Conservation (phyloP, 2,888 invertebrate species). For the Acleris literana region DNA sequence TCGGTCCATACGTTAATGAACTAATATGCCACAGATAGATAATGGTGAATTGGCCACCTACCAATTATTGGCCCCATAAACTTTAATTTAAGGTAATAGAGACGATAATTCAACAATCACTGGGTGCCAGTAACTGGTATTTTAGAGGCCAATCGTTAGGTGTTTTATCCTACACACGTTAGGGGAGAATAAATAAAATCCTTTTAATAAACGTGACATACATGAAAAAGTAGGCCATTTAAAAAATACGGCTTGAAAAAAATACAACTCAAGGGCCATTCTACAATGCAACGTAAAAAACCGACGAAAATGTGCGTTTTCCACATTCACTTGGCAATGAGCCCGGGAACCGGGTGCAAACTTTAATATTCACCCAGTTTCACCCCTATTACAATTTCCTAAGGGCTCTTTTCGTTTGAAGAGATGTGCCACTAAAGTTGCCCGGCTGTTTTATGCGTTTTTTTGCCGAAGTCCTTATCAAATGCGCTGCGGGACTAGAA, state of each 20-base stretch:
- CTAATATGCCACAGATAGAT: no score
- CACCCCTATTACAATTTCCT: constrained; percentile 8
- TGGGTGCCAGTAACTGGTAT: no score
- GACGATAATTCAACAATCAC: no score
- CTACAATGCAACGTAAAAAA: constrained; percentile 61
- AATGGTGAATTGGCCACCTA: no score
- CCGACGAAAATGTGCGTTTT: constrained; percentile 63
- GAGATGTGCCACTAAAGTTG: constrained; percentile 32
- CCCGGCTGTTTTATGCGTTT: constrained; percentile 45
- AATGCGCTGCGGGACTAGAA: constrained; percentile 44
- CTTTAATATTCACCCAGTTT: constrained; percentile 7
- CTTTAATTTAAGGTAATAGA: no score
- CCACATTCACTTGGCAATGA: constrained; percentile 59
- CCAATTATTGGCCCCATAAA: no score
- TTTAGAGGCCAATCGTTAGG: no score
- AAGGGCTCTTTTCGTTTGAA: constrained; percentile 9
- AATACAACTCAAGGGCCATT: constrained; percentile 50
- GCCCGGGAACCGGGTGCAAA: constrained; percentile 39
- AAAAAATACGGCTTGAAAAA: constrained; percentile 28
- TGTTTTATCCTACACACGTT: no score
- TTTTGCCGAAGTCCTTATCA: constrained; percentile 49
- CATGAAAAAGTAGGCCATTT: constrained; percentile 35
- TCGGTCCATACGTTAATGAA: no score
- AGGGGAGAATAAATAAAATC: constrained; percentile 11
- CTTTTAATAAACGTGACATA: background rate